Conservation (phyloP, 1,140 invertebrate species). For the Drosophila novamexicana region DNA sequence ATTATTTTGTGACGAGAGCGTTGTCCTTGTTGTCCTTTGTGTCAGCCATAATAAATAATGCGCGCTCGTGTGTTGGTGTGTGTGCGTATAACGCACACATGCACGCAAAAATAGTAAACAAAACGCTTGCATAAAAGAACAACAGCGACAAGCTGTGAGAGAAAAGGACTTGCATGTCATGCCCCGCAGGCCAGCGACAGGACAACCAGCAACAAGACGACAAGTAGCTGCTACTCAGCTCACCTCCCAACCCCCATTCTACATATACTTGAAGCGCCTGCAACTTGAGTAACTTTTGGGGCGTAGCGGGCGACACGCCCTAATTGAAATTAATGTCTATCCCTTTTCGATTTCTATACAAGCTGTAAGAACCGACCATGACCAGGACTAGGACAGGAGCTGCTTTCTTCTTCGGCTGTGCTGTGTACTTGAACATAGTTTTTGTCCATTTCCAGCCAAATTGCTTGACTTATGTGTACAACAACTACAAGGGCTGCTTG, state of each 20-base stretch:
- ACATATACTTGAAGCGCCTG: conserved; percentile 1
- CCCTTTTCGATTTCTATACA: conserved; percentile 71
- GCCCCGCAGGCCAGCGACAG: conserved; percentile 24
- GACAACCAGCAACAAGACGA: conserved; percentile 31
- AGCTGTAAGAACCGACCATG: not conserved
- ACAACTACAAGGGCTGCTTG: conserved; percentile 43
- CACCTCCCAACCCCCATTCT: not conserved
- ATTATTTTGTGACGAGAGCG: conserved; percentile 43
- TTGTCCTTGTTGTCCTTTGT: conserved; percentile 73
- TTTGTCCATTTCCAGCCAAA: conserved; percentile 38
- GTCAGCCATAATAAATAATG: conserved; percentile 80
- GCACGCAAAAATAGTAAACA: conserved; percentile 58
- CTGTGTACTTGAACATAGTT: conserved; percentile 43
- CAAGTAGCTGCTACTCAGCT: conserved; percentile 23
- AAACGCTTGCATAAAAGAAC: conserved; percentile 60
- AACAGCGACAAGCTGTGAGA: conserved; percentile 44
- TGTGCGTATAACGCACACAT: conserved; percentile 36
- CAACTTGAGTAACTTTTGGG: conserved; percentile 46
- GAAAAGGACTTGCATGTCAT: conserved; percentile 17
- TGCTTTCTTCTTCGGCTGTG: conserved; percentile 7
- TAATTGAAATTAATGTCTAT: conserved; percentile 81
- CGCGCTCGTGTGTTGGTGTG: conserved; percentile 11
- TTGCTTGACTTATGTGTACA: conserved; percentile 41
- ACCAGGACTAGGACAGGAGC: not conserved
- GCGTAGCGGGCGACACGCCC: conserved; percentile 52